phyloP scores from a whole-genome alignment of 2,888 invertebrate genomes.

The Tryphoninae sp. region DNA sequence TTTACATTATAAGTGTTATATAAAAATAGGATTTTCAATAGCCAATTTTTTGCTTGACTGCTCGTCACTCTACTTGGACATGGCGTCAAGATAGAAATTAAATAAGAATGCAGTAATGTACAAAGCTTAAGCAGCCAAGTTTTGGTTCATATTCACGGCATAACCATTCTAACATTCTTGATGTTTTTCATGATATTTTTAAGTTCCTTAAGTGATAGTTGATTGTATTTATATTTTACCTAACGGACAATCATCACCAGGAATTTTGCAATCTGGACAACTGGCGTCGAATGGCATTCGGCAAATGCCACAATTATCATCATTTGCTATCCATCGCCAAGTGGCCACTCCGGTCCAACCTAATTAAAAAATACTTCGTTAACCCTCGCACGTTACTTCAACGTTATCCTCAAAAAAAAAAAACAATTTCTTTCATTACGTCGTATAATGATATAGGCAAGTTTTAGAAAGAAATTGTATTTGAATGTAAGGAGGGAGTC shows the following conservation, averaged over 20 bases:
- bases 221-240: slow-evolving; percentile 78
- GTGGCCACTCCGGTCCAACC: slow-evolving; percentile 98
- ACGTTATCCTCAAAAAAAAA: background rate
- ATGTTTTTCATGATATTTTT: background rate
- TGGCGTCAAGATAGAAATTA: too few relatives aligned
- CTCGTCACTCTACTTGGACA: too few relatives aligned
- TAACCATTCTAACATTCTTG: background rate
- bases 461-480: background rate
- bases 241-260: slow-evolving; percentile 98
- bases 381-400: background rate
- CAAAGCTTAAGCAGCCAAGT: too few relatives aligned
- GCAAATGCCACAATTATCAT: slow-evolving; percentile 99
- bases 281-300: slow-evolving; percentile 99
- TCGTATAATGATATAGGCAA: background rate
- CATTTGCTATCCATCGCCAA: slow-evolving; percentile 99
- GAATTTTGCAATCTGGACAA: slow-evolving; percentile 98
- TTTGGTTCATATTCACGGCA: too few relatives aligned
- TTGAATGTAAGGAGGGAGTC: background rate
- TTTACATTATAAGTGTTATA: too few relatives aligned
- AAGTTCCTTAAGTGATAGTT: background rate
- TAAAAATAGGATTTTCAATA: too few relatives aligned
- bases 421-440: background rate
- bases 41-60: too few relatives aligned
- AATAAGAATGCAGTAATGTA: background rate
- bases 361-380: slow-evolving; percentile 72